Evolutionary conservation across 2,113 vertebrate genomes (phyloP).

Genomic region (Apus apus): DNA sequence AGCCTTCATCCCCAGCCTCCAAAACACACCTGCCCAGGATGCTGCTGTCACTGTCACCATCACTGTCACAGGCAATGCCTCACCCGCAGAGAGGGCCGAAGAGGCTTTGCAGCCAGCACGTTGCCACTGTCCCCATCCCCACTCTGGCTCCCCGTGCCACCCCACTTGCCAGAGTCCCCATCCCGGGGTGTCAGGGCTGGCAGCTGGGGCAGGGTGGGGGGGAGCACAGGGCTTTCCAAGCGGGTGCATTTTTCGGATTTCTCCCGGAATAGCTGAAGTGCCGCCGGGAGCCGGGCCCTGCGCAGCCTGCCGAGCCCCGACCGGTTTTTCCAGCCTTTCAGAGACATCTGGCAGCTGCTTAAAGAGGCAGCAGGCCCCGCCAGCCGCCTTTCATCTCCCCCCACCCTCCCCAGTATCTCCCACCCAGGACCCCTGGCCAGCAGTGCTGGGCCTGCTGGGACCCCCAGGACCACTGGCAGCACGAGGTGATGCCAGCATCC

Average conservation of each 20-base stretch:
- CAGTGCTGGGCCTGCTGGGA: accelerated
- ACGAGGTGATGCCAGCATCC: not conserved
- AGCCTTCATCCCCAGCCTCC: not conserved
- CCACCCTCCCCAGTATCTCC: not conserved
- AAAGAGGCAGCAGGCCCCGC: slow-evolving; percentile 55
- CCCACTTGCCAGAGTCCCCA: not conserved
- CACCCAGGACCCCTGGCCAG: not conserved
- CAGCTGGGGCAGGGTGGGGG: not conserved
- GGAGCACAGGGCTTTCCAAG: slow-evolving; percentile 40
- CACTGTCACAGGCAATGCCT: not conserved
- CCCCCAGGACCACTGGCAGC: not conserved
- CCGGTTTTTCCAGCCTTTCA: slow-evolving; percentile 73
- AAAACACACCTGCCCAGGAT: not conserved
- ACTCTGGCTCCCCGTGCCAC: not conserved
- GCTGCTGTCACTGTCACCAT: not conserved
- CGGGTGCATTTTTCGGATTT: slow-evolving; percentile 69
- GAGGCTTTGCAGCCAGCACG: not conserved
- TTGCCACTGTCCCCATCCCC: not conserved
- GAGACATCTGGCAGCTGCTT: slow-evolving; percentile 73
- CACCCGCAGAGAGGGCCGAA: not conserved
- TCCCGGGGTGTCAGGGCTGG: not conserved
- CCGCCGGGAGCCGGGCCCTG: slow-evolving; percentile 60
- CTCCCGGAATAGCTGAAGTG: slow-evolving; percentile 70
- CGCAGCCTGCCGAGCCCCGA: slow-evolving; percentile 36
- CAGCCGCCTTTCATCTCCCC: not conserved